Percentiles rank a stretch among this genome's conserved stretches.
Conservation (phyloP, 2,113 vertebrate genomes). For the Platysteira castanea region DNA sequence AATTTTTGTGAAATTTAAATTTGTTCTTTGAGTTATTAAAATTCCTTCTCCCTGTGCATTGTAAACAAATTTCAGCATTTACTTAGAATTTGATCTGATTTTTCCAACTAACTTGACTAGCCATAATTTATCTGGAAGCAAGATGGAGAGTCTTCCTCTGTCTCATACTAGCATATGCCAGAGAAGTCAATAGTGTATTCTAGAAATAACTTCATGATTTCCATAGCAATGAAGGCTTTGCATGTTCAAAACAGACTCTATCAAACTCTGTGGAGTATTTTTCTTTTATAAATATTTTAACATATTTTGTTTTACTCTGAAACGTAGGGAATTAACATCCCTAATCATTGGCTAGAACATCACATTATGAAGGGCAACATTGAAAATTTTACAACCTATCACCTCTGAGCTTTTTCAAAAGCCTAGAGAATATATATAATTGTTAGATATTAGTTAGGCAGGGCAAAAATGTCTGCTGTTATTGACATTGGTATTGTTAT, state of each 20-base stretch:
- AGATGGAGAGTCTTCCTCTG: neutral
- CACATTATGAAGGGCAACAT: neutral
- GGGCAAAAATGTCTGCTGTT: neutral
- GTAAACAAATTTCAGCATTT: neutral
- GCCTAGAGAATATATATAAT: neutral
- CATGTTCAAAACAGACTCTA: neutral
- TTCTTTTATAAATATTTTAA: slow-evolving; percentile 12
- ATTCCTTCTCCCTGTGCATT: neutral
- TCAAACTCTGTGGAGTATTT: neutral
- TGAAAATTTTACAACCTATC: neutral
- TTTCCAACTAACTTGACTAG: neutral
- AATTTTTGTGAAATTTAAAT: neutral
- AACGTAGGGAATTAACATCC: neutral
- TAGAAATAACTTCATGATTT: neutral
- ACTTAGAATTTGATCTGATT: neutral
- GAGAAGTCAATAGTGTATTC: neutral
- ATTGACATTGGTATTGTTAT: neutral
- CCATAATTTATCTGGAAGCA: neutral
- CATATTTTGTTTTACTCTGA: neutral
- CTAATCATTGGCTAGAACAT: neutral
- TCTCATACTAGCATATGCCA: neutral
- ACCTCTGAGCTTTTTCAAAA: neutral
- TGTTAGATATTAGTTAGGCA: neutral
- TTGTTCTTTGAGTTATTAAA: neutral
- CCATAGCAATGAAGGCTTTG: neutral